Base-by-base conservation (phyloP, 2,113 vertebrate species). In the Neogobius melanostomus region DNA sequence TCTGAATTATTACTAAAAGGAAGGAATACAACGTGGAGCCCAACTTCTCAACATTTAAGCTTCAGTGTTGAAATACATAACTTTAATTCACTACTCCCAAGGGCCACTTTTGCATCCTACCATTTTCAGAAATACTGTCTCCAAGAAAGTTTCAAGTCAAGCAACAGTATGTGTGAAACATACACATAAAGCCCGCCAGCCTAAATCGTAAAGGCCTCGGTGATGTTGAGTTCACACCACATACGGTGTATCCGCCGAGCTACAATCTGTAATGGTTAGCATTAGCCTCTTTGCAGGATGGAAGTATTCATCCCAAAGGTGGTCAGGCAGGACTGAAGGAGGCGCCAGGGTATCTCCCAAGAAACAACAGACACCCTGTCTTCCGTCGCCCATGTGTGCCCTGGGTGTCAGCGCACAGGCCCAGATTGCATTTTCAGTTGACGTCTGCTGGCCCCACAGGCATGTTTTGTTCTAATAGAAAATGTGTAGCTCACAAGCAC, bases 401-500 rank as follows among this genome's bases (percentile, higher is more conserved):
- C 76, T 66, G 78, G 69, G 83, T 83, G 84, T 87, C 82, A 82
- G 74, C 81, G 85, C 80, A 79, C 81, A 88, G 76, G 82, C 80
- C 82, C 83, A 88, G 86, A 88, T 87, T 90, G 84, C 82, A 87
- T 91, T 90, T 91, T 75, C 83, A 88, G 80, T 88, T 87, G 85
- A 88, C 50, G 82, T 76, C 80, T 79, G 79, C 81, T 73, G 74
- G 84, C 82, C 87, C 79, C 87, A 88, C 85, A 90, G 83, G 84
- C 84, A 72, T 87, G 77, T 88, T 89, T 89, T 90, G 83, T 87
- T 88, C 81, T 89, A 85, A 88, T 85, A 89, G 84, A 89, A 91
- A 90, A 87, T 87, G 80, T 80, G 84, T 81, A 75, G 75, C 79
- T 85, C 53, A 50, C 73, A 67, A 16, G n/a, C 14, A 14, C 43